phyloP scores from a whole-genome alignment of 2,113 vertebrate genomes.

The Grallaria varia region DNA sequence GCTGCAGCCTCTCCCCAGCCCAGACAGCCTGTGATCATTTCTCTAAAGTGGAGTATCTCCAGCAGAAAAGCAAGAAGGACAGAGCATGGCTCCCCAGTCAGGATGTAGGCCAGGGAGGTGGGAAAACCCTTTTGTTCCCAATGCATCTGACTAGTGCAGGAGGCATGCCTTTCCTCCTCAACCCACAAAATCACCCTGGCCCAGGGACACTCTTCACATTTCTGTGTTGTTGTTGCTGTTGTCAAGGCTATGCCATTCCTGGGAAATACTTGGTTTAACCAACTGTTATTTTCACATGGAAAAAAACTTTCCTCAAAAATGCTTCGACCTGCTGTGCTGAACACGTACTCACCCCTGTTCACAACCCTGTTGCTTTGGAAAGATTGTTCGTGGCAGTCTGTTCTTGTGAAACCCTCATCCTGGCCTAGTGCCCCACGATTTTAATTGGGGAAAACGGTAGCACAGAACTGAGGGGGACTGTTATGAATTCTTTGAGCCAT shows the following conservation, averaged over 20 bases:
- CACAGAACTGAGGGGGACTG: neutral
- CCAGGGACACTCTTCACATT: accelerated
- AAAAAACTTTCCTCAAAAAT: neutral
- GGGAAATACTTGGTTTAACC: neutral
- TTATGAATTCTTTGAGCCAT: neutral
- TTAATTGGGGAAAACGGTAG: neutral
- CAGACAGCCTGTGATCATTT: neutral
- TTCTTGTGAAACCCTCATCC: neutral
- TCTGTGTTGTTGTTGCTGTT: neutral
- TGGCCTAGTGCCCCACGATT: neutral
- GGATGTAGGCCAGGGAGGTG: accelerated
- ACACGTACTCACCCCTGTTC: accelerated
- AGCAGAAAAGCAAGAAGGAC: neutral
- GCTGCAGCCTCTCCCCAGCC: too few relatives aligned
- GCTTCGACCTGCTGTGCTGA: neutral
- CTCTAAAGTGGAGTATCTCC: neutral
- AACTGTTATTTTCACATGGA: neutral
- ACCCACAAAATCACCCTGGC: accelerated
- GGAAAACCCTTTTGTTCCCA: neutral
- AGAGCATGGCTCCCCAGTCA: accelerated
- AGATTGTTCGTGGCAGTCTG: accelerated
- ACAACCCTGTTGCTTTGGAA: neutral
- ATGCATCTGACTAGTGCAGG: accelerated
- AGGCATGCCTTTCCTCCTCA: neutral
- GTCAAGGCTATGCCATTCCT: neutral